A percentile compares a stretch with the other conserved stretches of the same genome.
phyloP scores from a whole-genome alignment of 1,140 invertebrate species.

The Gryon sp. region DNA sequence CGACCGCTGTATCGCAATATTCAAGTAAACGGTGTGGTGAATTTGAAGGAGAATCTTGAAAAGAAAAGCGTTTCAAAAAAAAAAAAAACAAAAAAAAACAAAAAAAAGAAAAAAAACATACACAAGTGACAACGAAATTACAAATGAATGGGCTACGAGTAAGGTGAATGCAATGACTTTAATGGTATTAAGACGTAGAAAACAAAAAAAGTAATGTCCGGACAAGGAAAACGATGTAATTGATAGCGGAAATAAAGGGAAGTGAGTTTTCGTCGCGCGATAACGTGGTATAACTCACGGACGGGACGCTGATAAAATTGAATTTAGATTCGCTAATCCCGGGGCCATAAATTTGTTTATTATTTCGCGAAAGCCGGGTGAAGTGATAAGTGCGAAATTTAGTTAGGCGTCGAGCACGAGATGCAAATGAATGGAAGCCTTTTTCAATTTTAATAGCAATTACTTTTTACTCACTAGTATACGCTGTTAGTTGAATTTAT shows the following conservation, averaged over 20 bases:
- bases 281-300: constrained; percentile 24
- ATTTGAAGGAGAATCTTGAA: constrained; percentile 21
- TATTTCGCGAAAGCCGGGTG: constrained; percentile 22
- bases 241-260: constrained; percentile 30
- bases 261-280: constrained; percentile 6
- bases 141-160: constrained; percentile 8
- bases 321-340: constrained; percentile 38
- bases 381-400: constrained; percentile 47
- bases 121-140: constrained; percentile 18
- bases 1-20: constrained; percentile 67
- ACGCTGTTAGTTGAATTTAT: no score
- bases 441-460: constrained; percentile 40
- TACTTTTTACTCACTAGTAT: no score
- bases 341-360: constrained; percentile 46
- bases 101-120: constrained; percentile 2
- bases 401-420: constrained; percentile 24
- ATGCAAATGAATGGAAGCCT: constrained; percentile 38
- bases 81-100: no score
- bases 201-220: not conserved
- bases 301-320: constrained; percentile 33
- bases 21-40: constrained; percentile 22
- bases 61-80: constrained; percentile 30
- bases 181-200: constrained; percentile 17
- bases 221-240: constrained; percentile 19
- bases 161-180: not conserved